Conservation (phyloP, 1,140 invertebrate genomes). For the Monomorium pharaonis region DNA sequence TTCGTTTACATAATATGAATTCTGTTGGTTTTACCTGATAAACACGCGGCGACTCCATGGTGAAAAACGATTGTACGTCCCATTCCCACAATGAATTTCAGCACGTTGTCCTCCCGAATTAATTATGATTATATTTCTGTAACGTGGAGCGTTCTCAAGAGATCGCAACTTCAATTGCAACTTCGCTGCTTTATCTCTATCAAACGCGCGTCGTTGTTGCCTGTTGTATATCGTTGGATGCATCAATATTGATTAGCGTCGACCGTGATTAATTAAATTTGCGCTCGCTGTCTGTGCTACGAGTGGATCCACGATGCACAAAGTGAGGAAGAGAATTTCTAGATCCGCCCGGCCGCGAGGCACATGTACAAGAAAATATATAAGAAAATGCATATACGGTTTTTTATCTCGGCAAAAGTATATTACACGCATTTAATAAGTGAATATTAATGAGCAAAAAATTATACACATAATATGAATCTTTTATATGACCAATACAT, state of each 20-base stretch:
- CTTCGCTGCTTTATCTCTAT: constrained; percentile 52
- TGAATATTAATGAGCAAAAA: not conserved
- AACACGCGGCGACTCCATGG: not conserved
- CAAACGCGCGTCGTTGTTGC: constrained; percentile 32
- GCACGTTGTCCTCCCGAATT: not conserved
- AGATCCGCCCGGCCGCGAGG: not conserved
- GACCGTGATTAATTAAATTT: constrained; percentile 51
- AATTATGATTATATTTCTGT: constrained; percentile 36
- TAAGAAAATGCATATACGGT: not conserved
- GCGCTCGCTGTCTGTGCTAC: not conserved
- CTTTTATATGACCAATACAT: not conserved
- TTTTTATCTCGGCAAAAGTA: not conserved
- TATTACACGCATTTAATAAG: not conserved
- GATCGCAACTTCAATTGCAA: constrained; percentile 36
- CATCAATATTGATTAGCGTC: constrained; percentile 47
- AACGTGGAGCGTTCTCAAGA: constrained; percentile 21
- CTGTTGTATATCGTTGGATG: not conserved
- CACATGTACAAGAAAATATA: not conserved
- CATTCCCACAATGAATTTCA: constrained; percentile 12
- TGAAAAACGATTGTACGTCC: not conserved
- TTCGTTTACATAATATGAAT: constrained; percentile 41
- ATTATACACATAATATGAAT: not conserved
- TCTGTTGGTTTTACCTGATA: constrained; percentile 17
- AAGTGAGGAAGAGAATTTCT: not conserved
- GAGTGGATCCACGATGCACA: not conserved